Percentiles rank a stretch among this genome's conserved stretches.
Evolutionary conservation across 2,113 vertebrate genomes (phyloP).

Genomic region (Microcebus griseorufus): DNA sequence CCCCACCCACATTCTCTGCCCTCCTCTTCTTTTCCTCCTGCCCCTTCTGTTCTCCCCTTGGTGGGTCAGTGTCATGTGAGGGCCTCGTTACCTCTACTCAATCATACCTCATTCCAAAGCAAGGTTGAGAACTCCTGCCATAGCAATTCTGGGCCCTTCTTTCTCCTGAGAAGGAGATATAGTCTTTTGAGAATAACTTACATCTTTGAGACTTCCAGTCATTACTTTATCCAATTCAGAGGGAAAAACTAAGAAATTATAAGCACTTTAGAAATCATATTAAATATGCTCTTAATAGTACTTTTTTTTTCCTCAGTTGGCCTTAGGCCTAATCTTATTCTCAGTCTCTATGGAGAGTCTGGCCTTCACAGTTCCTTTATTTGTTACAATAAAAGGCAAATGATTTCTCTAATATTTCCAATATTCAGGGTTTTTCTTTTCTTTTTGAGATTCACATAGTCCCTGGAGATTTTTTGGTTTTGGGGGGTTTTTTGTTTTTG

Average conservation of each 20-base stretch:
- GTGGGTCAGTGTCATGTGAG: not conserved
- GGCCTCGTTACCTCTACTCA: not conserved
- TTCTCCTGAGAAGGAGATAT: not conserved
- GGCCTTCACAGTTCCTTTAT: not conserved
- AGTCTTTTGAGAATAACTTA: not conserved
- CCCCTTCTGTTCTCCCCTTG: not conserved
- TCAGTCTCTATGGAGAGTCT: constrained; percentile 20
- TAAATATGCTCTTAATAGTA: not conserved
- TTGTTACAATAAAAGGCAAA: constrained; percentile 13
- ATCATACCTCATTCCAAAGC: not conserved
- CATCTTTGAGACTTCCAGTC: not conserved
- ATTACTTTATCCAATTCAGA: not conserved
- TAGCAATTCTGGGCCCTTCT: not conserved
- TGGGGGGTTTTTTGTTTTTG: not conserved
- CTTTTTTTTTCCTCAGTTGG: not conserved
- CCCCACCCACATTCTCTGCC: not conserved
- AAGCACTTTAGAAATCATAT: not conserved
- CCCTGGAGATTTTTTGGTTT: not conserved
- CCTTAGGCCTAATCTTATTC: not conserved
- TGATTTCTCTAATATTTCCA: not conserved
- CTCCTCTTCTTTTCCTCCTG: not conserved
- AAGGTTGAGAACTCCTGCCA: not conserved
- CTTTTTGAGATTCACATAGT: not conserved
- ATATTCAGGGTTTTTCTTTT: not conserved
- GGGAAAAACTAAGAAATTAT: not conserved